Percentiles rank a stretch among this genome's conserved stretches.
phyloP scores from a whole-genome alignment of 2,888 invertebrate genomes.

The Cenopis cana region DNA sequence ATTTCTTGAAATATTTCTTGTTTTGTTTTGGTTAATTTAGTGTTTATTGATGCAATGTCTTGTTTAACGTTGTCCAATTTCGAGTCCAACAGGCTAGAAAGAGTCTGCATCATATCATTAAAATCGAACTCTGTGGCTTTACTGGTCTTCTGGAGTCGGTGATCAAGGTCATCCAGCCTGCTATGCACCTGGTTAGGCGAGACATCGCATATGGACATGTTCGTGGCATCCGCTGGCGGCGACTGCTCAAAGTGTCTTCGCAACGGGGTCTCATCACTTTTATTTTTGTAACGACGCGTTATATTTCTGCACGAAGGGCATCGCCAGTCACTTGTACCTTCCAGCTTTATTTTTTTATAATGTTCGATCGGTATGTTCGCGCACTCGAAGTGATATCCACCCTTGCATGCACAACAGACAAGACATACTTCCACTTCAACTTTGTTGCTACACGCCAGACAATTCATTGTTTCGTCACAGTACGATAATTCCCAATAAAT shows the following conservation, averaged over 20 bases:
- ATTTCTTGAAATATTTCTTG: slow-evolving; percentile 4
- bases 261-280: neutral
- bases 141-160: neutral
- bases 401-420: neutral
- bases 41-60: neutral
- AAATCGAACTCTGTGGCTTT: neutral
- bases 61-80: neutral
- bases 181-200: neutral
- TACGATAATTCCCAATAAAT: neutral
- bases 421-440: neutral
- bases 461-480: neutral
- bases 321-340: neutral
- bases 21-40: neutral
- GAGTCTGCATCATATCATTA: neutral
- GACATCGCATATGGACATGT: neutral
- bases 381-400: neutral
- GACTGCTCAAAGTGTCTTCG: neutral
- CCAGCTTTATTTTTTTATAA: neutral
- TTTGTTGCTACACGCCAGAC: neutral
- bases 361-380: neutral
- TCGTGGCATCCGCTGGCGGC: neutral
- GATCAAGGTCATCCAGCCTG: neutral
- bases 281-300: too few species aligned
- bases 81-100: neutral
- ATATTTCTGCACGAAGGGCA: too few species aligned